Evolutionary conservation across 1,140 invertebrate species (phyloP).

Genomic region (Lethocerus indicus): DNA sequence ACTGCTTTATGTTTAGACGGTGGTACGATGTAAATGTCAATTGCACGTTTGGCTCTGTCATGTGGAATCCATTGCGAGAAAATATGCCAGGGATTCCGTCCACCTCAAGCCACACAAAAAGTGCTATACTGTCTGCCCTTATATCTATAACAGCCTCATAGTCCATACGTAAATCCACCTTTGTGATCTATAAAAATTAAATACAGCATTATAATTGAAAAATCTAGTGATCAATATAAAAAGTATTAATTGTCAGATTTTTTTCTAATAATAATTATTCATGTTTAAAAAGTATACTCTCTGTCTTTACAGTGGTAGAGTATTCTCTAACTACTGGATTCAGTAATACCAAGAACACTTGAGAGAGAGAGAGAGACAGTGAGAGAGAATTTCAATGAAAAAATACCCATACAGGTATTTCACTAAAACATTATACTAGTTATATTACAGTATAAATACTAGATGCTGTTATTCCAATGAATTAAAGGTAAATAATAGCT

Average conservation of each 20-base stretch:
- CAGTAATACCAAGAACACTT: no score
- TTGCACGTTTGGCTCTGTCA: not conserved
- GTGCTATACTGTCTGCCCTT: constrained; percentile 29
- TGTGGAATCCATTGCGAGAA: constrained; percentile 43
- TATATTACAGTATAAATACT: no score
- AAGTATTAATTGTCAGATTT: not conserved
- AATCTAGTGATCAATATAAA: not conserved
- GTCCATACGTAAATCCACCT: not conserved
- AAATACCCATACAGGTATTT: no score
- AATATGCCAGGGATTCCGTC: constrained; percentile 30
- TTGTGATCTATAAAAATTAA: constrained; percentile 1
- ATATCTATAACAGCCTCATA: constrained; percentile 18
- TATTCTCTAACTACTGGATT: no score
- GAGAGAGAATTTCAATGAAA: no score
- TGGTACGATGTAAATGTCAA: constrained; percentile 1
- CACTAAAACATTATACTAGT: no score
- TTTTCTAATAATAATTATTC: not conserved
- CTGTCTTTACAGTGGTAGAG: no score
- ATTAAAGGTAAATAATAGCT: no score
- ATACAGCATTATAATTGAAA: not conserved
- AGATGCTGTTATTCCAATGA: no score
- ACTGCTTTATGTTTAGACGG: not conserved
- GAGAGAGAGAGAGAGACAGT: no score
- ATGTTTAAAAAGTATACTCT: not conserved
- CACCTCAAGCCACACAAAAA: constrained; percentile 46